A percentile compares a stretch with the other conserved stretches of the same genome.
These are phyloP conservation scores for Aelia acuminata DNA, from an alignment of 2,888 invertebrate species.

Conservation along the genomic window DNA sequence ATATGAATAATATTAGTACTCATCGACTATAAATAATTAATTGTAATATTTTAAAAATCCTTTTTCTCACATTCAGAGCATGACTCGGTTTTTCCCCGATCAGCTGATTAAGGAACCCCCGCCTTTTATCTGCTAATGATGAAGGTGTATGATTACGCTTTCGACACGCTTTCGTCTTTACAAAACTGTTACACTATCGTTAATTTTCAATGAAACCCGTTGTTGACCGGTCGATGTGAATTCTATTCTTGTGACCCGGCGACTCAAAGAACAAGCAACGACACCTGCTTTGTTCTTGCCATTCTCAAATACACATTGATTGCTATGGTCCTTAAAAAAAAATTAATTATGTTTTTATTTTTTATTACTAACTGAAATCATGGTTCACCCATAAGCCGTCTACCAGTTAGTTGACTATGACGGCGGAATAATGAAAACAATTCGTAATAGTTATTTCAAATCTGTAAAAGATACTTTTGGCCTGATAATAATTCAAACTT, in stretches of 20 bases:
- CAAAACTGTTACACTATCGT: constrained; percentile 31
- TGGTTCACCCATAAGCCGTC: too few relatives aligned
- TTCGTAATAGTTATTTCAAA: too few relatives aligned
- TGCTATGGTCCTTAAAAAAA: background rate
- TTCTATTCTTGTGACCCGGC: background rate
- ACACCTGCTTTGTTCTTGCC: background rate
- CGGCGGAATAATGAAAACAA: too few relatives aligned
- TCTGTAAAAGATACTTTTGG: too few relatives aligned
- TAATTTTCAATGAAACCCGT: constrained; percentile 40
- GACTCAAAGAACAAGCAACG: background rate
- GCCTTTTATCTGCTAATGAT: constrained; percentile 41
- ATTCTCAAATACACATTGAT: background rate
- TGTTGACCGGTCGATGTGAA: background rate
- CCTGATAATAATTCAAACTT: too few relatives aligned
- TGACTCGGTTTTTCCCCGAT: constrained; percentile 19
- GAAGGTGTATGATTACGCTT: background rate
- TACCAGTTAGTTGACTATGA: too few relatives aligned
- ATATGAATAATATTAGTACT: background rate
- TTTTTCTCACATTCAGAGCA: background rate
- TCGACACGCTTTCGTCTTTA: constrained; percentile 38
- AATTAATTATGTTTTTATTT: background rate
- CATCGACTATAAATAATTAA: background rate
- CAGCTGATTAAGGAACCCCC: background rate
- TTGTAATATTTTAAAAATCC: background rate
- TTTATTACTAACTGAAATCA: too few relatives aligned